A percentile compares a stretch with the other conserved stretches of the same genome.
These are phyloP conservation scores for Ostrea edulis DNA, from an alignment of 1,140 invertebrate species.

Conservation along the genomic window DNA sequence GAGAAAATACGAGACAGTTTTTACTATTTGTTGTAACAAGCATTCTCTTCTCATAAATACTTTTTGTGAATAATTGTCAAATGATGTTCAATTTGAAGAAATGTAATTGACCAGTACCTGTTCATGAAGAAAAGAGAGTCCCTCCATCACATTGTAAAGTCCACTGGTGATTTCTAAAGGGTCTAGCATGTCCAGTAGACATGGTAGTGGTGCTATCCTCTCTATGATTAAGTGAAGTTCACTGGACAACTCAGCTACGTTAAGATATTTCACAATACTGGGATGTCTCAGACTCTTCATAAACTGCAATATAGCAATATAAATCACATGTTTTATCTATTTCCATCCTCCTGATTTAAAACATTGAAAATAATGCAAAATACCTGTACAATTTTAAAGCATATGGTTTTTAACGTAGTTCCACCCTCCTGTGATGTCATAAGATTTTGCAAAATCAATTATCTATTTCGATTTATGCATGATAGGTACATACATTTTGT, in stretches of 20 bases:
- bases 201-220: conserved; percentile 64
- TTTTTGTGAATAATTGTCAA: background rate
- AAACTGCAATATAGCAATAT: conserved; percentile 64
- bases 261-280: conserved; percentile 68
- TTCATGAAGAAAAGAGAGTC: conserved; percentile 73
- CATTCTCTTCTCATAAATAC: too few species aligned
- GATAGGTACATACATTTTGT: too few species aligned
- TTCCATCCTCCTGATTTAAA: too few species aligned
- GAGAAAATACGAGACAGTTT: too few species aligned
- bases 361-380: background rate
- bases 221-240: conserved; percentile 69
- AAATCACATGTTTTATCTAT: background rate
- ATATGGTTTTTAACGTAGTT: background rate
- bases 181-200: conserved; percentile 59
- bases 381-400: background rate
- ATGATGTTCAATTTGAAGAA: background rate
- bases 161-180: conserved; percentile 71
- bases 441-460: too few species aligned
- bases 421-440: background rate
- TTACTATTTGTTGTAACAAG: too few species aligned
- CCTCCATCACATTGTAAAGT: conserved; percentile 69
- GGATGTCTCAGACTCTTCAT: conserved; percentile 71
- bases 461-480: too few species aligned
- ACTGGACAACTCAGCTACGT: conserved; percentile 57
- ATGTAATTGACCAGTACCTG: conserved; percentile 57